Evolutionary conservation across 2,888 invertebrate species (phyloP).

Genomic region (Macrosiphum euphorbiae): DNA sequence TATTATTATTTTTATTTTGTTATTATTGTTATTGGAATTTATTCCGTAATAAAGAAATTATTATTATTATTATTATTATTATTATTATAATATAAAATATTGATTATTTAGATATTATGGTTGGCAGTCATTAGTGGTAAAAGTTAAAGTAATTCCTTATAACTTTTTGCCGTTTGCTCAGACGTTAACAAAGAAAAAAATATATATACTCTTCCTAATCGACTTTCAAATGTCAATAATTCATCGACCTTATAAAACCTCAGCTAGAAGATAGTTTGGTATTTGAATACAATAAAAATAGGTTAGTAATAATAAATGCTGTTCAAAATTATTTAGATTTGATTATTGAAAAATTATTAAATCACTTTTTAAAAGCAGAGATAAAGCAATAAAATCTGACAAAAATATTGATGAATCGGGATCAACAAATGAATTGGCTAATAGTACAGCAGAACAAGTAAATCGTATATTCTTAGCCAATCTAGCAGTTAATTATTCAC

Average conservation of each 20-base stretch:
- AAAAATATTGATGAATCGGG: neutral
- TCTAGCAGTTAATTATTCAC: conserved; percentile 74
- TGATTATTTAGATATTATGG: conserved; percentile 78
- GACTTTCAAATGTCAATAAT: conserved; percentile 70
- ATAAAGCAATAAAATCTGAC: neutral
- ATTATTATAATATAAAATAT: neutral
- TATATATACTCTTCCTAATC: conserved; percentile 76
- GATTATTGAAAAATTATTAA: conserved; percentile 4
- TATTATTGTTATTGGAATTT: too few relatives aligned
- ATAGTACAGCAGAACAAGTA: conserved; percentile 76
- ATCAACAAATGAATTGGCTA: conserved; percentile 68
- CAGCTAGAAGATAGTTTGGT: conserved; percentile 77
- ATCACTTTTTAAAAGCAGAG: conserved; percentile 24
- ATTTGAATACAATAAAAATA: conserved; percentile 75
- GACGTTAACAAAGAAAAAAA: conserved; percentile 83
- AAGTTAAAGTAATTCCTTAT: conserved; percentile 77
- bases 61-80: too few relatives aligned
- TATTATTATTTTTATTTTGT: too few relatives aligned
- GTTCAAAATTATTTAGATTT: neutral
- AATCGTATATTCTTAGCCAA: conserved; percentile 78
- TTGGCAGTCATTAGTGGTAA: conserved; percentile 77
- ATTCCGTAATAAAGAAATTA: too few relatives aligned
- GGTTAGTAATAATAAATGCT: conserved; percentile 71
- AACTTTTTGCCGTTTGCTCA: conserved; percentile 80
- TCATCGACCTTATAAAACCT: conserved; percentile 74